Base-by-base conservation (phyloP, 1,140 invertebrate species). In the Meloidogyne floridensis region DNA sequence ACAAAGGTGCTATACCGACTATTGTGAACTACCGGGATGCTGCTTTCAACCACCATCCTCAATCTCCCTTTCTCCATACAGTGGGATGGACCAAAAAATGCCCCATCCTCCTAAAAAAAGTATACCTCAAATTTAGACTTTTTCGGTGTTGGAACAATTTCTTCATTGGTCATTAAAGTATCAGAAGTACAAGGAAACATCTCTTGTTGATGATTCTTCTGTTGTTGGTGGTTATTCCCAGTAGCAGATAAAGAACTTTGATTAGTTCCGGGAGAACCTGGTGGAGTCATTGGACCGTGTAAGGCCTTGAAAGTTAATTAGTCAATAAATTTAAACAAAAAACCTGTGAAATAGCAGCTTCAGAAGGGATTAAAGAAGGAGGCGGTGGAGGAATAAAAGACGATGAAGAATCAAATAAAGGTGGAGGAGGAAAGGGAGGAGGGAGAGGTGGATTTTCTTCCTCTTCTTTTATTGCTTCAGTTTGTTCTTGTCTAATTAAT, bases 181-280 rank as follows among this genome's bases (percentile, higher is more conserved):
- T 11, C 10, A 54, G 53, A 54, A 54, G 53, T 54, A 54, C 53
- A 54, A n/a, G n/a, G 59, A 65, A 65, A 18, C n/a, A 65, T 65
- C 7, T 65, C 15, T 54, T 54, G 53, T 54, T 54, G 53, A 10
- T 54, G 53, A n/a, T 65, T 18, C 1, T 73, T 5, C 1, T 18
- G 15, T 73, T 53, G 72, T 6, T 65, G 59, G 3, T 59, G 42
- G 0, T 20, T 43, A 71, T 71, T 79, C 13, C 65, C 77, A 10
- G 70, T 65, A 6, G 13, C 77, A 15, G 77, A n/a, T 47, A 72
- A 18, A 11, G 77, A 79, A 32, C 65, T 71, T 47, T 51, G 18
- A 47, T 79, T 79, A 13, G 77, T 79, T 5, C 77, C 77, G 2
- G 81, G 81, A 5, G 81, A 82, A n/a, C 81, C 81, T 47, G 81